phyloP scores from a whole-genome alignment of 23 tunicate genomes.

The Oikopleura vanhoeffeni region DNA sequence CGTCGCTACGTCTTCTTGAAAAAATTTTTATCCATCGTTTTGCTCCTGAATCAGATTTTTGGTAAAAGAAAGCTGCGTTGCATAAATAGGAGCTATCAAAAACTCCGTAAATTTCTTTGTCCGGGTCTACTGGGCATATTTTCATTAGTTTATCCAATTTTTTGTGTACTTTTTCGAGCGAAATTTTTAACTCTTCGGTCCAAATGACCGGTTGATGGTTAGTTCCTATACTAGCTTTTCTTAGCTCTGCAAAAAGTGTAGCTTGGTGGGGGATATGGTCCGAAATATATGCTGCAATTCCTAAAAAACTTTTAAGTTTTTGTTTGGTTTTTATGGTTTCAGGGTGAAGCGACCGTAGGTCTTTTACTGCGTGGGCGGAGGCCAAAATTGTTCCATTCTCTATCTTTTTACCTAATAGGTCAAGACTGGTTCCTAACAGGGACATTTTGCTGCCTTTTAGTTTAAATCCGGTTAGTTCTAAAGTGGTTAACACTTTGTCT shows the following conservation, averaged over 20 bases:
- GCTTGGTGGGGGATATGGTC: background rate
- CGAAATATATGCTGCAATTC: background rate
- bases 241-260: background rate
- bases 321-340: background rate
- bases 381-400: background rate
- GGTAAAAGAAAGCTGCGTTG: background rate
- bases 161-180: background rate
- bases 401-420: background rate
- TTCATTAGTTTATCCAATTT: background rate
- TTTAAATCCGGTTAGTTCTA: background rate
- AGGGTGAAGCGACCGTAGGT: too few species aligned
- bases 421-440: background rate
- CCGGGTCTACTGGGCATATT: background rate
- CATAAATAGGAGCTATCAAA: background rate
- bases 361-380: background rate
- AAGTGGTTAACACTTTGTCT: background rate
- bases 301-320: background rate
- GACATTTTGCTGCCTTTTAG: background rate
- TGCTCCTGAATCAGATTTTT: too few species aligned
- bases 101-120: background rate
- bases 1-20: background rate
- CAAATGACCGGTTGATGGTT: background rate
- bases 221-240: background rate
- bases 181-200: background rate
- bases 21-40: background rate